Evolutionary conservation across 2,113 vertebrate species (phyloP), one percentile per base, ranked within the genome.

Genomic region (Percina caprodes): DNA sequence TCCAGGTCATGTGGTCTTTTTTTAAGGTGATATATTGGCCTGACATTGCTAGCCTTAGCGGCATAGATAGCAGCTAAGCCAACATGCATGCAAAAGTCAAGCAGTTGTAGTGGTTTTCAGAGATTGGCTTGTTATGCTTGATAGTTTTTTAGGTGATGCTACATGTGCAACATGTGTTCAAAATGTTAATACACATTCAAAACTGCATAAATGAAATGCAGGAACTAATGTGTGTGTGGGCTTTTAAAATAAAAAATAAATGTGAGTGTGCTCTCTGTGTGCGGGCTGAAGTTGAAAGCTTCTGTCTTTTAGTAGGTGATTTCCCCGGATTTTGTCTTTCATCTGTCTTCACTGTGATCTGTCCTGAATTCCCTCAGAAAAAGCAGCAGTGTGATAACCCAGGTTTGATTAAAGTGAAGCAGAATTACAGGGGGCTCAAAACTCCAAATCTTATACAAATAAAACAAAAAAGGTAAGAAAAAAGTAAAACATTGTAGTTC

Each of bases 261-360:
- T 55, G 35, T 82, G 18, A 82, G 15, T 59, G 61, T 11, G 6
- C 1, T 65, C 23, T 66, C n/a, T 88, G 80, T 62, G 73, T 86
- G 81, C 4, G 55, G 82, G 52, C 60, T 67, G 24, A 68, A 30
- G 67, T 84, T 89, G 42, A 74, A 84, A 82, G 78, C 58, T 42
- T 58, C 35, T 30, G 6, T 39, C 11, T 82, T 88, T 88, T 71
- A 93, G 54, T 79, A 86, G 90, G 92, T 91, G 87, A 79, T 91
- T 93, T 87, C 91, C 92, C 74, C 0, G 2, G 5, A 82, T 85
- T 84, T 46, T 63, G 55, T 85, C 86, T 85, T 83, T 88, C 77
- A 91, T 86, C 79, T 10, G 26, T 72, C 70, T 23, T 65, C 33
- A 51, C 81, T 86, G 65, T 85, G 84, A 91, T 91, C 87, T 85